These are phyloP conservation scores for Diadumene lineata DNA, from an alignment of 92 coral and sea anemone species.

Conservation along the genomic window DNA sequence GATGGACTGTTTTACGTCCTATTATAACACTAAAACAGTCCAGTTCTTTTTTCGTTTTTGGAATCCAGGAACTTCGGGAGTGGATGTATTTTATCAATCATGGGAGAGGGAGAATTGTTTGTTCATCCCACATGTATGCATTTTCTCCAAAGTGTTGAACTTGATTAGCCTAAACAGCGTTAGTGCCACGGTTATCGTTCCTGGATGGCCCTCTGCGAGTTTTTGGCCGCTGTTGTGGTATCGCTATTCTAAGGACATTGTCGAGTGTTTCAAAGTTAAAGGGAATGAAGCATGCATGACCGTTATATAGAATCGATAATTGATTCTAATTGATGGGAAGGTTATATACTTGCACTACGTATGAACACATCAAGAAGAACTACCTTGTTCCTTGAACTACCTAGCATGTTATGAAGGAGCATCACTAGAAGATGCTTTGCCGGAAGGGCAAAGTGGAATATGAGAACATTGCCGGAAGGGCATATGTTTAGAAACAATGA, in stretches of 20 bases:
- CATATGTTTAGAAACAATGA: too few relatives aligned
- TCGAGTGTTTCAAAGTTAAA: background rate
- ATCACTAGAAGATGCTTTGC: too few relatives aligned
- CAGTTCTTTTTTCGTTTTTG: slow-evolving; percentile 28
- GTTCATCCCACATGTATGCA: slow-evolving; percentile 26
- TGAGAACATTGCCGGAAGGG: too few relatives aligned
- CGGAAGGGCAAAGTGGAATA: too few relatives aligned
- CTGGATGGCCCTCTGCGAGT: slow-evolving; percentile 21
- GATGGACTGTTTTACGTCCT: slow-evolving; percentile 30
- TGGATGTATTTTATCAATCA: slow-evolving; percentile 40
- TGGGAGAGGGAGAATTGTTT: slow-evolving; percentile 40
- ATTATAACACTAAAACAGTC: slow-evolving; percentile 20
- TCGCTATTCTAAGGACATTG: background rate
- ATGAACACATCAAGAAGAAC: too few relatives aligned
- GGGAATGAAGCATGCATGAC: slow-evolving; percentile 23
- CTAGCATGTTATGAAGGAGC: too few relatives aligned
- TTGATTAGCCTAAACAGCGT: too few relatives aligned
- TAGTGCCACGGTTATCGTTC: slow-evolving; percentile 32
- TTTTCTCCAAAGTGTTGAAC: slow-evolving; percentile 6
- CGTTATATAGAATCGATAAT: background rate
- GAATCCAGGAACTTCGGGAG: slow-evolving; percentile 41
- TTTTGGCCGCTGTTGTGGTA: slow-evolving; percentile 35
- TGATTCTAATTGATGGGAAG: slow-evolving; percentile 13
- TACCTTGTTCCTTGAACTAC: too few relatives aligned
- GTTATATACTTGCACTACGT: background rate